Evolutionary conservation across 2,797 vertebrate genomes (phyloP).

Genomic region (Periparus ater): DNA sequence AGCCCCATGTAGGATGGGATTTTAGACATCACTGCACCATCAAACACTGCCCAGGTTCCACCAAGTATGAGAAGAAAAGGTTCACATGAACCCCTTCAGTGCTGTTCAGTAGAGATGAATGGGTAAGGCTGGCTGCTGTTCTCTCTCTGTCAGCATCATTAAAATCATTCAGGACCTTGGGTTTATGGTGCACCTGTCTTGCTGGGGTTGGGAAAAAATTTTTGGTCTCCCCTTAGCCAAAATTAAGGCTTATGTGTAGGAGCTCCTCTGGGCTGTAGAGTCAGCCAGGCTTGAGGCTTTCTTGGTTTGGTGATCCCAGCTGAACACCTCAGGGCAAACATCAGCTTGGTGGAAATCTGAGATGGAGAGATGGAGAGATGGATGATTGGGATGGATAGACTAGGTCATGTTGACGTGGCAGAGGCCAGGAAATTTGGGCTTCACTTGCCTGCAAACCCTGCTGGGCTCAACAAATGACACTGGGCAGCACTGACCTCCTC

Average conservation of each 20-base stretch:
- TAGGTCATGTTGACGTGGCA: not conserved
- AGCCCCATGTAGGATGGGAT: fast-evolving
- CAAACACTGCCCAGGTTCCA: not conserved
- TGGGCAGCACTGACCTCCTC: not conserved
- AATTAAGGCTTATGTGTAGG: not conserved
- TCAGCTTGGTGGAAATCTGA: not conserved
- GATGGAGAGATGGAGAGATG: not conserved
- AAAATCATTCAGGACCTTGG: not conserved
- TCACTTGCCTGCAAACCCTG: not conserved
- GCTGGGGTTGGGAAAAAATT: not conserved
- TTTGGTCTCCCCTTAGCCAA: not conserved
- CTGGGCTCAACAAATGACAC: fast-evolving
- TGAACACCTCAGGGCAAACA: not conserved
- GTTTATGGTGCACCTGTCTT: not conserved
- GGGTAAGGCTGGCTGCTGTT: not conserved
- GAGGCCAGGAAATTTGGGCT: not conserved
- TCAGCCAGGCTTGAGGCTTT: not conserved
- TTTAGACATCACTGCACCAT: not conserved
- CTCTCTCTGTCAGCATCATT: not conserved
- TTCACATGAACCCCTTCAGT: not conserved
- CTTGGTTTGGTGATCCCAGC: not conserved
- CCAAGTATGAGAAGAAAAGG: not conserved
- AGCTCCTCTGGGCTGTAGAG: not conserved
- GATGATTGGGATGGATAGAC: not conserved
- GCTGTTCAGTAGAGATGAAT: not conserved